A percentile compares a stretch with the other conserved stretches of the same genome.
phyloP scores from a whole-genome alignment of 2,797 vertebrate species.

The Lindbergichthys nudifrons region DNA sequence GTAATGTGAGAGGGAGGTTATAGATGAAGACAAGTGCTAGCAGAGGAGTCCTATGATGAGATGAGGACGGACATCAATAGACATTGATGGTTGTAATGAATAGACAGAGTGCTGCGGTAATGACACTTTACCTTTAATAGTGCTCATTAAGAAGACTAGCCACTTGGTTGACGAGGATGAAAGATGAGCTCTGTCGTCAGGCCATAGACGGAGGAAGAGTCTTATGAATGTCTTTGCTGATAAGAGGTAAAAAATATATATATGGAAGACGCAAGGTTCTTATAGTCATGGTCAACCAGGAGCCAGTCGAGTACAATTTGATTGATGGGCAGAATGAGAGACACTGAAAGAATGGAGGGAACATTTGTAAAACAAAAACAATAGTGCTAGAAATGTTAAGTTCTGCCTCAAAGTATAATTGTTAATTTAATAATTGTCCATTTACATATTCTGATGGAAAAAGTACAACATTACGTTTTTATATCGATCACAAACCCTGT shows the following conservation, averaged over 20 bases:
- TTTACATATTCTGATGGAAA: neutral
- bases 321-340: neutral
- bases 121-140: conserved; percentile 82
- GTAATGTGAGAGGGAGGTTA: conserved; percentile 64
- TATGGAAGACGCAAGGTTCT: conserved; percentile 1
- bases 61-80: conserved; percentile 71
- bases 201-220: conserved; percentile 15
- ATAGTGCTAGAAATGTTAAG: neutral
- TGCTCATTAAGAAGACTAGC: conserved; percentile 77
- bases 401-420: neutral
- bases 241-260: conserved; percentile 19
- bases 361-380: neutral
- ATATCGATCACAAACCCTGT: too few relatives aligned
- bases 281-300: neutral
- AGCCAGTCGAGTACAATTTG: neutral
- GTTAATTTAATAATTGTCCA: neutral
- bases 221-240: conserved; percentile 19
- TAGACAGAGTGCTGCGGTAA: conserved; percentile 75
- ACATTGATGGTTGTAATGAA: conserved; percentile 82
- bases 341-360: neutral
- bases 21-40: conserved; percentile 59
- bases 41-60: conserved; percentile 63
- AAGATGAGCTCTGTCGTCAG: conserved; percentile 61
- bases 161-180: conserved; percentile 72
- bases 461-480: too few relatives aligned